Evolutionary conservation across 2,888 invertebrate species (phyloP), one percentile per base, ranked within the genome.

Genomic region (Apocheima hispidaria): DNA sequence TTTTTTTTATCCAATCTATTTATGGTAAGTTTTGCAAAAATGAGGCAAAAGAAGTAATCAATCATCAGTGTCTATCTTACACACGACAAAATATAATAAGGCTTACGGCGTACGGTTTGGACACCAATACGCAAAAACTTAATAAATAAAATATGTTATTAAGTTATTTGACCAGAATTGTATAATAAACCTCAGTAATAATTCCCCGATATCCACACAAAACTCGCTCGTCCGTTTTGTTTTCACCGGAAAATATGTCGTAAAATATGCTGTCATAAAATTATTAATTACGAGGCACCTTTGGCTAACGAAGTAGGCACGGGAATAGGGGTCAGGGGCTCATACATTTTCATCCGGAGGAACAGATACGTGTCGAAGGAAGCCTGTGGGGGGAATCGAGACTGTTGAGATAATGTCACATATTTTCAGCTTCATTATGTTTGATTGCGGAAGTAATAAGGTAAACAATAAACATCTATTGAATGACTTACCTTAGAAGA

Each of bases 221-320:
- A 62, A 62, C 35, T 46, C 52, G 53, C 26, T 50, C 46, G 55
- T 21, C 62, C 56, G 58, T 60, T 69, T 56, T 64, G 56, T 50
- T 50, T 60, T 55, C 44, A 50, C 2, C 49, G 40, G 30, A 66
- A 64, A 69, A 60, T 68, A 61, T 57, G 46, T 58, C 66, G 55
- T 61, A 64, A 68, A 65, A 69, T 65, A 59, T 51, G 64, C 35
- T 63, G 64, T 60, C 66, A 60, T 65, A 60, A 64, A 66, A 64
- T 68, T 66, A 64, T 69, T 66, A 68, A 68, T 68, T 68, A 66
- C 43, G 53, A 36, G 62, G 43, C 50, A 68, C 65, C 68, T 63
- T 63, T 59, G 60, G 50, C 40, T 63, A 63, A 65, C 63, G 63
- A 63, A 59, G 53, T 58, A 52, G 36, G 53, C 46, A 60, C 54